phyloP scores from a whole-genome alignment of 1,140 invertebrate species.

The Globodera ellingtonae region DNA sequence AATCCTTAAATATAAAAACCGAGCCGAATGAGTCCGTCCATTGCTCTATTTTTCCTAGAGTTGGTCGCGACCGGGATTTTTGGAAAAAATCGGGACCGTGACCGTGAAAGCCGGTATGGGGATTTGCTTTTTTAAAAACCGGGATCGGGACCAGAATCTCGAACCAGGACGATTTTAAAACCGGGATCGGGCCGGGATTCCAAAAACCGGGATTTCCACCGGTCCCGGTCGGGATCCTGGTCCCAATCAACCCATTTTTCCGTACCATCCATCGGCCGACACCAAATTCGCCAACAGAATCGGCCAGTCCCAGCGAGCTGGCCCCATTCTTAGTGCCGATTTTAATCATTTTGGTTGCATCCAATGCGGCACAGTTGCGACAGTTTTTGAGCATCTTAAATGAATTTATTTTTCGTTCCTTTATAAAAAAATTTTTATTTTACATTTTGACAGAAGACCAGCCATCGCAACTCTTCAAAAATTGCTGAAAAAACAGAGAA shows the following conservation, averaged over 20 bases:
- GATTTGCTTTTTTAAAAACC: too few relatives aligned
- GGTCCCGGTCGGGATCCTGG: neutral
- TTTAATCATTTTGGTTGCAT: slow-evolving; percentile 52
- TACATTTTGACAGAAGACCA: slow-evolving; percentile 63
- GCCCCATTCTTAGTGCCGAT: slow-evolving; percentile 57
- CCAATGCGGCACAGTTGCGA: slow-evolving; percentile 47
- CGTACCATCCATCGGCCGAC: slow-evolving; percentile 24
- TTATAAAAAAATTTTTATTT: slow-evolving; percentile 10
- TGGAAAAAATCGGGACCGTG: too few relatives aligned
- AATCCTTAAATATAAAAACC: slow-evolving; percentile 22
- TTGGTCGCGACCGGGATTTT: too few relatives aligned
- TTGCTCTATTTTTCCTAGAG: too few relatives aligned
- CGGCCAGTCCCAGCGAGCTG: slow-evolving; percentile 45
- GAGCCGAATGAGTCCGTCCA: too few relatives aligned
- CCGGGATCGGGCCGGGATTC: too few relatives aligned
- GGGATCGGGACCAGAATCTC: too few relatives aligned
- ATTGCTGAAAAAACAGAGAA: slow-evolving; percentile 27
- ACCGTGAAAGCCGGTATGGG: too few relatives aligned
- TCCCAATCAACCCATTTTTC: neutral
- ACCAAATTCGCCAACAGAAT: slow-evolving; percentile 42
- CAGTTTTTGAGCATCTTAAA: slow-evolving; percentile 57
- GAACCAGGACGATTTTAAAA: too few relatives aligned
- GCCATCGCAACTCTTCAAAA: slow-evolving; percentile 62
- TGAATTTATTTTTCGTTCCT: slow-evolving; percentile 17
- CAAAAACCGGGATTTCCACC: too few relatives aligned